Evolutionary conservation across 2,888 invertebrate genomes (phyloP), one percentile per base, ranked within the genome.

Genomic region (Dasypogon diadema): DNA sequence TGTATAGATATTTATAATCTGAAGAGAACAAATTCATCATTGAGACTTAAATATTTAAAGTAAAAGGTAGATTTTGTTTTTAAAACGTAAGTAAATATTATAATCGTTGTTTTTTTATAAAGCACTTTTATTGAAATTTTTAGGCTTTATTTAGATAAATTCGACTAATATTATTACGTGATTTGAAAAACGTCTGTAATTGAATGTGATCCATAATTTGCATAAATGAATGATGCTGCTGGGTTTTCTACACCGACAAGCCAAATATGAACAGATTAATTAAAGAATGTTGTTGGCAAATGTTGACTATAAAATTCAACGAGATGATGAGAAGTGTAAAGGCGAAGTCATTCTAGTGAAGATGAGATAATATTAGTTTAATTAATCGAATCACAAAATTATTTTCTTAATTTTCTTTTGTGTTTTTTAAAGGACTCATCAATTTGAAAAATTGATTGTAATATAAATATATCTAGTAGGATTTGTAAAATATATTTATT

Each of bases 51-150:
- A 51, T 51, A 51, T 51, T 51, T 16, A 51, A 51, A 21, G 2
- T 51, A 51, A 21, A 14, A 51, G 48, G 46, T 65, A 65, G 48
- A 12, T 51, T 65, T 65, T 65, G 65, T 65, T 65, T 65, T 42
- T 12, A 12, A 42, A 65, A 30, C 42, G 10, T 65, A 46, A 46
- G 48, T 24, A 65, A 46, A 24, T 46, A 65, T 14, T 65, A 65
- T 65, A 54, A 34, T 54, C 34, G 70, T 70, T 70, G 70, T 70
- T 70, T 70, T 68, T 70, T 70, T 70, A 70, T 30, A 54, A 70
- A 51, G 37, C 54, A 70, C 70, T 70, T 70, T 70, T 70, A 70
- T 70, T 70, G 34, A 70, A 26, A 48, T 46, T 70, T 70, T 30
- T 70, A 70, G 51, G 54, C 70, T 70, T 70, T 30, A 54, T 70